These are phyloP conservation scores for Dicentrarchus labrax DNA, from an alignment of 2,113 vertebrate species.

Conservation along the genomic window DNA sequence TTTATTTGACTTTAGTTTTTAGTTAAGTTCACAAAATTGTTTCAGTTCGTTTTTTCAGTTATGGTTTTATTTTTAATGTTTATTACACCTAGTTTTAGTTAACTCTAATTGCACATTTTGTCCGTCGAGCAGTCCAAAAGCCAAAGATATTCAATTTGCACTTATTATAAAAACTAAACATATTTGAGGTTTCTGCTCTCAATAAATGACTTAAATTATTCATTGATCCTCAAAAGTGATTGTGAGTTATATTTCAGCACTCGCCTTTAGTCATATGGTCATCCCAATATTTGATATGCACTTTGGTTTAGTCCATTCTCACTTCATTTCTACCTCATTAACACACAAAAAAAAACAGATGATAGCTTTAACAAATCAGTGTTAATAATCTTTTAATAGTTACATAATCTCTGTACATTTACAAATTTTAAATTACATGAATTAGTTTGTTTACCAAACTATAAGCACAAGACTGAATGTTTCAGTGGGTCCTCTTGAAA, in stretches of 20 bases:
- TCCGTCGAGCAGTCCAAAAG: neutral
- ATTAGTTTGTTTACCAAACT: slow-evolving; percentile 65
- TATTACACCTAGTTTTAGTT: too few species aligned
- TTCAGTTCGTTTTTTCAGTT: too few species aligned
- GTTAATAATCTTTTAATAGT: slow-evolving; percentile 84
- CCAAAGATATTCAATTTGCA: neutral
- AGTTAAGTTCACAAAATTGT: too few species aligned
- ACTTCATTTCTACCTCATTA: neutral
- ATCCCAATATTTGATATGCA: neutral
- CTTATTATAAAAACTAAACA: neutral
- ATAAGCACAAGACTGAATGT: slow-evolving; percentile 13
- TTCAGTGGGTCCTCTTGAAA: slow-evolving; percentile 44
- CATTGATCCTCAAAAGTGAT: neutral
- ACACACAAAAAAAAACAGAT: neutral
- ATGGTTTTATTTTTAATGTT: too few species aligned
- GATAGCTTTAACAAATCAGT: slow-evolving; percentile 3
- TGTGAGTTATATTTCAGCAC: neutral
- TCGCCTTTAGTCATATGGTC: neutral
- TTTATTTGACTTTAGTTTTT: too few species aligned
- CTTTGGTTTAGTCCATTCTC: neutral
- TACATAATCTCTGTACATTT: slow-evolving; percentile 85
- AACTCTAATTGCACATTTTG: neutral
- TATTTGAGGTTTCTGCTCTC: neutral
- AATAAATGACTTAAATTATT: neutral
- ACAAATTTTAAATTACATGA: slow-evolving; percentile 81